Percentiles rank a stretch among this genome's conserved stretches.
These are phyloP conservation scores for Yponomeuta sedellus DNA, from an alignment of 2,888 invertebrate species.

Conservation along the genomic window DNA sequence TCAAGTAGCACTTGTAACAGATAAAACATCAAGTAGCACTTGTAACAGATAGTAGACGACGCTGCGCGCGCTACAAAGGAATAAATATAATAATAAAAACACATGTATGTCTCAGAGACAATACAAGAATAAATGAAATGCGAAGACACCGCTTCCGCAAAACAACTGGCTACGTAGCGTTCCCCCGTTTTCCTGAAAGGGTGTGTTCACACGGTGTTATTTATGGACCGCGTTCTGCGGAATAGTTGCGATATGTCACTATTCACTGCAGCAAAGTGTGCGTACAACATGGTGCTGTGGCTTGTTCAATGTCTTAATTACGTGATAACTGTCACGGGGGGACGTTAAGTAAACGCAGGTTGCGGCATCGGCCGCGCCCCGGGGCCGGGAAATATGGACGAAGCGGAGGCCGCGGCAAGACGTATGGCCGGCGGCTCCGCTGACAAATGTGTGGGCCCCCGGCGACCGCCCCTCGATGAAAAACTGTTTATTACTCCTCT, in stretches of 20 bases:
- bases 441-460: background rate
- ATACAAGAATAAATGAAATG: conserved; percentile 4
- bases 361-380: background rate
- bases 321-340: background rate
- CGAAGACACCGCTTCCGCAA: background rate
- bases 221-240: background rate
- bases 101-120: background rate
- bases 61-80: background rate
- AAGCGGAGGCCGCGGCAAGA: background rate
- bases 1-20: background rate
- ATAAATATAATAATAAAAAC: conserved; percentile 4
- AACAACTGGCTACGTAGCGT: background rate
- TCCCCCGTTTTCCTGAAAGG: background rate
- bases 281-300: background rate
- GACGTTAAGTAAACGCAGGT: background rate
- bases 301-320: background rate
- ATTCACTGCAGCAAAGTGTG: background rate
- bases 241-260: background rate
- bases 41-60: background rate
- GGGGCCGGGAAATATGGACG: background rate
- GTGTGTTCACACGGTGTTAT: background rate
- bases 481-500: background rate
- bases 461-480: background rate
- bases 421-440: background rate
- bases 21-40: background rate